A percentile compares a stretch with the other conserved stretches of the same genome.
Evolutionary conservation across 2,113 vertebrate species (phyloP).

Genomic region (Hypanus sabinus): DNA sequence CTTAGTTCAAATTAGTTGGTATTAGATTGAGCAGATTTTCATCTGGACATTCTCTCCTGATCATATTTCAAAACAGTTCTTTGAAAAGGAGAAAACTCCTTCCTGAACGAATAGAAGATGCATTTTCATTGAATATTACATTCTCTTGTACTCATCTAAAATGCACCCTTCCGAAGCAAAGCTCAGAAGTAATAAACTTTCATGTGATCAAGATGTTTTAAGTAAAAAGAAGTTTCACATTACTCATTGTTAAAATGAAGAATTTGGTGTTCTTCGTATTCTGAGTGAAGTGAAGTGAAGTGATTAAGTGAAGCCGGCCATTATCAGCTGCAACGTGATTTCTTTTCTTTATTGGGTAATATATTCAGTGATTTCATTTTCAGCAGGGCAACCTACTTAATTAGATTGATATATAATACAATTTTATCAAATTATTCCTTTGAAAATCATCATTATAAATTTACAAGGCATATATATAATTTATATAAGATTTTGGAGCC

Average conservation of each 20-base stretch:
- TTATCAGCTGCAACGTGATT: background rate
- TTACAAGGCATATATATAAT: background rate
- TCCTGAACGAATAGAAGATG: background rate
- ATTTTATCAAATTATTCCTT: constrained; percentile 16
- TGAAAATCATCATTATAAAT: constrained; percentile 15
- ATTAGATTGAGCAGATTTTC: background rate
- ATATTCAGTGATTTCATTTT: constrained; percentile 12
- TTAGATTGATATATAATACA: background rate
- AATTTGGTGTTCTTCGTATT: background rate
- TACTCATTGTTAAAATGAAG: background rate
- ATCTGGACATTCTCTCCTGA: no score
- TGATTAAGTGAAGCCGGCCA: background rate
- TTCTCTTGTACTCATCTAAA: background rate
- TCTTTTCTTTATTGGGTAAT: constrained; percentile 31
- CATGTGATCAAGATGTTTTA: background rate
- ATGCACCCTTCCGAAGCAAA: background rate
- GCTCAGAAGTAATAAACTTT: background rate
- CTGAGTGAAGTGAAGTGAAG: no score
- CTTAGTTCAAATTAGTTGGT: background rate
- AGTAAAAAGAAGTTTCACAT: background rate
- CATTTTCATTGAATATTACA: background rate
- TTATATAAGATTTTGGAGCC: background rate
- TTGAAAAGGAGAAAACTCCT: background rate
- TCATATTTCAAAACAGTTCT: background rate
- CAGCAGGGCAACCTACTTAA: background rate